Percentiles rank a stretch among this genome's conserved stretches.
phyloP scores from a whole-genome alignment of 53 echinoderm and acorn worm species.

The Patiria pectinifera region DNA sequence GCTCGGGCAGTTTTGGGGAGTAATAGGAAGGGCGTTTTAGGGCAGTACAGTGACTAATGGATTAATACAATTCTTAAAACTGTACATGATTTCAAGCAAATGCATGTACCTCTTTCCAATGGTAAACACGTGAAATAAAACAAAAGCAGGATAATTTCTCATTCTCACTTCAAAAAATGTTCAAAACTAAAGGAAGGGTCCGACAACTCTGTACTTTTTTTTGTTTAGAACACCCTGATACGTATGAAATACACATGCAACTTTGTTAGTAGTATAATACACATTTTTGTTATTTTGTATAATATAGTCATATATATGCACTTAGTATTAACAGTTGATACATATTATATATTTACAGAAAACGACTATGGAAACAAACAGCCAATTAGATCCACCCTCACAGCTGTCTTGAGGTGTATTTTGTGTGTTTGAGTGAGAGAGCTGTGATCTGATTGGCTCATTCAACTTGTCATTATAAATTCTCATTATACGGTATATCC shows the following conservation, averaged over 20 bases:
- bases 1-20: no score
- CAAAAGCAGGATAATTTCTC: background rate
- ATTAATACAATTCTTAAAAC: no score
- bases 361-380: slow-evolving; percentile 24
- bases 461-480: no score
- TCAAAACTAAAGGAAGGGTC: background rate
- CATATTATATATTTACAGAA: slow-evolving; percentile 48
- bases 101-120: background rate
- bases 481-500: background rate
- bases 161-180: background rate
- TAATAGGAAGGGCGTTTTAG: no score
- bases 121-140: background rate
- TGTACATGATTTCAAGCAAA: no score
- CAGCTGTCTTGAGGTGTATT: slow-evolving; percentile 4
- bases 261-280: slow-evolving; percentile 57
- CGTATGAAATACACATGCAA: slow-evolving; percentile 53
- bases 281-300: slow-evolving; percentile 44
- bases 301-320: slow-evolving; percentile 38
- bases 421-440: background rate
- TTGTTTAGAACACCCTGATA: slow-evolving; percentile 33
- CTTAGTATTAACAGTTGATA: slow-evolving; percentile 52
- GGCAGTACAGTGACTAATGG: no score
- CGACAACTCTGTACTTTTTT: background rate
- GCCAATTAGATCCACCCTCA: slow-evolving; percentile 29
- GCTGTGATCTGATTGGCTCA: slow-evolving; percentile 33